Base-by-base conservation (phyloP, 1,140 invertebrate species). In the Drosophila carrolli region DNA sequence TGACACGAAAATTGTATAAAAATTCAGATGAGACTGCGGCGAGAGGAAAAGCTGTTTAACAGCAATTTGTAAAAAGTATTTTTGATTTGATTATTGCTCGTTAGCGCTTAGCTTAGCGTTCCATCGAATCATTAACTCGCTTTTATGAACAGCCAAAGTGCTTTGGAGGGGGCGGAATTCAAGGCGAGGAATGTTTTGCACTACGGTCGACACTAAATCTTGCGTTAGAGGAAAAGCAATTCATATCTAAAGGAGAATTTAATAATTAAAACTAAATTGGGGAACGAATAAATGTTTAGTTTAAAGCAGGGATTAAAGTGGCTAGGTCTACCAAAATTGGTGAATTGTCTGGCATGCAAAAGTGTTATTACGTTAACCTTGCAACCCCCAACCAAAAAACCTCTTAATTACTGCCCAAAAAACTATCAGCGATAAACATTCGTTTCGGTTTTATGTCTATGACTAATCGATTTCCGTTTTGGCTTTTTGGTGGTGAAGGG, bases 81-180 rank as follows among this genome's bases (percentile, higher is more conserved):
- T 75, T 84, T 89, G 84, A 89, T 89, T 89, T 89, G 84, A 89
- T 89, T 89, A 89, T 89, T 89, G 84, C 84, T 89, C 84, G 84
- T 89, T 89, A 89, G 84, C 85, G 63, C 32, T 66, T 43, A 48
- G 58, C 58, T 66, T 43, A 48, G 58, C 58, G 37, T 62, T 19
- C 37, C 71, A 86, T 81, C 83, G 83, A 86, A 81, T 88, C 83
- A 88, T 88, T 88, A 88, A 88, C 84, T 88, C 84, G 84, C 82
- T 79, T 86, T 82, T 78, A 65, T 60, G 8, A 16, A 6, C 40
- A n/a, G 23, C 48, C 78, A 88, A 86, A 86, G 82, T 86, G 82
- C 82, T 75, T 56, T 14, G 10, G 5, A 6, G 47, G 51, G 37
- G 16, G 23, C 9, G 14, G 29, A 32, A 32, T 7, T 32, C 7